A percentile compares a stretch with the other conserved stretches of the same genome.
Evolutionary conservation across 1,140 invertebrate genomes (phyloP).

Genomic region (Leptopilina clavipes): DNA sequence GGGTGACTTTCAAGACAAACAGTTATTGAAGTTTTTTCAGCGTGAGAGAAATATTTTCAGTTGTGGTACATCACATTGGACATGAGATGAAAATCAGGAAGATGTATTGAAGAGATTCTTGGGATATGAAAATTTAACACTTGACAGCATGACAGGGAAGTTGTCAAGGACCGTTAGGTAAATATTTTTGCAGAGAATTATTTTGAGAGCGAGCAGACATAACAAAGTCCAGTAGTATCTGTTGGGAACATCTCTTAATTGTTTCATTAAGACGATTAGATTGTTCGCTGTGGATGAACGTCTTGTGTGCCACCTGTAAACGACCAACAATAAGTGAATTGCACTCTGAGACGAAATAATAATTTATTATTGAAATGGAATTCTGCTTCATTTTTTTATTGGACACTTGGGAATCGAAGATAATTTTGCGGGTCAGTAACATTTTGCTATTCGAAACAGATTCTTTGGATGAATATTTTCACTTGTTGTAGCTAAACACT

Average conservation of each 20-base stretch:
- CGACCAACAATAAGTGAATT: neutral
- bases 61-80: constrained; percentile 39
- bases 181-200: constrained; percentile 10
- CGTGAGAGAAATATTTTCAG: constrained; percentile 33
- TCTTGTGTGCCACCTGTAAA: constrained; percentile 23
- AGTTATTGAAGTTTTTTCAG: too few species aligned
- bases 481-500: too few species aligned
- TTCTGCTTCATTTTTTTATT: too few species aligned
- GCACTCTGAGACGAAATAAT: neutral
- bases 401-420: too few species aligned
- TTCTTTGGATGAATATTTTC: too few species aligned
- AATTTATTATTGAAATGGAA: neutral
- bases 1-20: too few species aligned
- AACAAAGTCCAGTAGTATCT: constrained; percentile 25
- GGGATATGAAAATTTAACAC: constrained; percentile 42
- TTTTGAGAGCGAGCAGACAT: neutral
- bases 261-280: constrained; percentile 35
- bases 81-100: constrained; percentile 38
- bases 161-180: neutral
- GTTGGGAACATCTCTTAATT: neutral
- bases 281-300: constrained; percentile 2
- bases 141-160: neutral
- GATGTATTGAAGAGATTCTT: constrained; percentile 39
- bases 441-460: too few species aligned
- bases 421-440: too few species aligned